Evolutionary conservation across 2,113 vertebrate species (phyloP).

Genomic region (Sorex araneus): DNA sequence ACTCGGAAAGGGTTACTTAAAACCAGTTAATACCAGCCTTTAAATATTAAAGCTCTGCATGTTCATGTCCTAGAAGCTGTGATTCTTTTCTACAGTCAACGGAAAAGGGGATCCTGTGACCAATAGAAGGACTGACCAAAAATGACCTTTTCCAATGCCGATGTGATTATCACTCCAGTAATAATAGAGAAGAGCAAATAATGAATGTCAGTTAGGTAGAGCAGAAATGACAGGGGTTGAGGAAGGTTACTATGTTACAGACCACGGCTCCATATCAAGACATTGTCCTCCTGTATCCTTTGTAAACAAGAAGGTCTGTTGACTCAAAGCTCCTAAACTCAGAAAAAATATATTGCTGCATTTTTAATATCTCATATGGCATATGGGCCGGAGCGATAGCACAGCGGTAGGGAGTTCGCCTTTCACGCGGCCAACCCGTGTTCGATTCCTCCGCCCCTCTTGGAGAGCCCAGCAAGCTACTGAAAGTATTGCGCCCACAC

Average conservation of each 20-base stretch:
- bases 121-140: neutral
- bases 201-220: neutral
- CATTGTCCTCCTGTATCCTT: neutral
- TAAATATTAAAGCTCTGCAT: slow-evolving; percentile 17
- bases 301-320: neutral
- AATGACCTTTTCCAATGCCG: neutral
- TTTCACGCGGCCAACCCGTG: no score
- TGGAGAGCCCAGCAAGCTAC: no score
- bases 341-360: neutral
- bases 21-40: neutral
- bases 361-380: no score
- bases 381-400: no score
- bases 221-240: neutral
- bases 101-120: neutral
- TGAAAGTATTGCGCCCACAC: no score
- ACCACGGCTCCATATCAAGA: neutral
- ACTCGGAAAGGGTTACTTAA: slow-evolving; percentile 24
- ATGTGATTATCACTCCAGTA: slow-evolving; percentile 18
- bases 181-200: neutral
- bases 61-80: neutral
- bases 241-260: neutral
- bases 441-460: no score
- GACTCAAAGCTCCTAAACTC: slow-evolving; percentile 9
- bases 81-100: neutral
- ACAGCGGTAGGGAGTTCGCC: no score